These are phyloP conservation scores for Mimas tiliae DNA, from an alignment of 2,888 invertebrate species.

Conservation along the genomic window DNA sequence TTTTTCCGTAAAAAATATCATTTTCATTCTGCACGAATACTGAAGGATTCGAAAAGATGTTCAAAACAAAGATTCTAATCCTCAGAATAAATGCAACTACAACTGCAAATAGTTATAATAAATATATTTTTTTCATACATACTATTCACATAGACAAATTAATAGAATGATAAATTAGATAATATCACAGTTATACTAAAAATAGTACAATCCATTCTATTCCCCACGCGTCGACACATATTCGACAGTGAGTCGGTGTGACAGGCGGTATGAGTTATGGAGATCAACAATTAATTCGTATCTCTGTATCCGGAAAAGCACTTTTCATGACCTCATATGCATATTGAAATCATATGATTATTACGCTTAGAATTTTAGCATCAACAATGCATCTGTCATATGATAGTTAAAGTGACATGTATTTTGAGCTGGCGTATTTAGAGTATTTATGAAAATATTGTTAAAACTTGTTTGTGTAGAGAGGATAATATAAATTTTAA, in stretches of 20 bases:
- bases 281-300: constrained; percentile 80
- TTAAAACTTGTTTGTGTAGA: too few relatives aligned
- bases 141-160: too few relatives aligned
- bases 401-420: constrained; percentile 50
- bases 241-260: constrained; percentile 47
- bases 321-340: constrained; percentile 78
- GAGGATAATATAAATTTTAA: too few relatives aligned
- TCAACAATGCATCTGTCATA: constrained; percentile 9
- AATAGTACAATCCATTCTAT: background rate
- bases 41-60: too few relatives aligned
- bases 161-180: background rate
- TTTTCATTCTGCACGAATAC: too few relatives aligned
- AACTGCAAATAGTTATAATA: too few relatives aligned
- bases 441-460: background rate
- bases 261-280: constrained; percentile 55
- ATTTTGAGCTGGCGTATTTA: constrained; percentile 31
- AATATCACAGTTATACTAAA: background rate
- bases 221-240: background rate
- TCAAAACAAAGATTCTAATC: too few relatives aligned
- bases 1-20: too few relatives aligned
- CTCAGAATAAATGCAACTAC: too few relatives aligned
- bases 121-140: too few relatives aligned
- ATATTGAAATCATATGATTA: constrained; percentile 72
- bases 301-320: constrained; percentile 80
- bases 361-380: constrained; percentile 63